Percentiles rank a stretch among this genome's conserved stretches.
phyloP scores from a whole-genome alignment of 2,113 vertebrate species.

The Pomatorhinus ruficollis region DNA sequence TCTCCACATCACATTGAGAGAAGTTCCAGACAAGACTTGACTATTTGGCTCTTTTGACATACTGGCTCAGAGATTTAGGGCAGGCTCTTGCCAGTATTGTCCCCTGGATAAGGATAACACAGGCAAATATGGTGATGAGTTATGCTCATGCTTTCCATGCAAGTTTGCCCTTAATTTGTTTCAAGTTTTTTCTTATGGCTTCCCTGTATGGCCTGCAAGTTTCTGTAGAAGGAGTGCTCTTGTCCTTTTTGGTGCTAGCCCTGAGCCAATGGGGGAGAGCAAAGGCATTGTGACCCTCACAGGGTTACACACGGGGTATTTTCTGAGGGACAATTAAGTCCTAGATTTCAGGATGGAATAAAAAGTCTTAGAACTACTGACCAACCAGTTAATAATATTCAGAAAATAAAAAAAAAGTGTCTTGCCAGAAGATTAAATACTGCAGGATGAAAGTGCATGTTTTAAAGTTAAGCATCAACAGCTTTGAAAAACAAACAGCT shows the following conservation, averaged over 20 bases:
- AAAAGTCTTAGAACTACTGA: not conserved
- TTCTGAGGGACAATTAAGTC: not conserved
- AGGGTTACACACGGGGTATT: not conserved
- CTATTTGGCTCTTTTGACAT: not conserved
- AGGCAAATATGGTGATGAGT: not conserved
- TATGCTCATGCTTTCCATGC: not conserved
- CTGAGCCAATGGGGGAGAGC: not conserved
- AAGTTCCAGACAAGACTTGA: not conserved
- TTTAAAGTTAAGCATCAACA: not conserved
- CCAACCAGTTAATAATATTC: not conserved
- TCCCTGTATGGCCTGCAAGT: not conserved
- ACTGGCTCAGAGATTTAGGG: not conserved
- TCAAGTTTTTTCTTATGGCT: not conserved
- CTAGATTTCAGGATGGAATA: not conserved
- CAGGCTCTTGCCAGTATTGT: fast-evolving
- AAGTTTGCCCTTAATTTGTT: not conserved
- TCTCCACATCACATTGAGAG: fast-evolving
- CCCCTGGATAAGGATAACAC: not conserved
- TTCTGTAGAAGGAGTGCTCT: not conserved
- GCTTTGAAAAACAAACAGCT: not conserved
- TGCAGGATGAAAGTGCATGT: not conserved
- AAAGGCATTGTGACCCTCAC: not conserved
- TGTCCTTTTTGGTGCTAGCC: not conserved
- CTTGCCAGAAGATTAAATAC: not conserved
- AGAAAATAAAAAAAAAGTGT: not conserved